Base-by-base conservation (phyloP, 2,888 invertebrate genomes). In the Drosophila percnosoma region DNA sequence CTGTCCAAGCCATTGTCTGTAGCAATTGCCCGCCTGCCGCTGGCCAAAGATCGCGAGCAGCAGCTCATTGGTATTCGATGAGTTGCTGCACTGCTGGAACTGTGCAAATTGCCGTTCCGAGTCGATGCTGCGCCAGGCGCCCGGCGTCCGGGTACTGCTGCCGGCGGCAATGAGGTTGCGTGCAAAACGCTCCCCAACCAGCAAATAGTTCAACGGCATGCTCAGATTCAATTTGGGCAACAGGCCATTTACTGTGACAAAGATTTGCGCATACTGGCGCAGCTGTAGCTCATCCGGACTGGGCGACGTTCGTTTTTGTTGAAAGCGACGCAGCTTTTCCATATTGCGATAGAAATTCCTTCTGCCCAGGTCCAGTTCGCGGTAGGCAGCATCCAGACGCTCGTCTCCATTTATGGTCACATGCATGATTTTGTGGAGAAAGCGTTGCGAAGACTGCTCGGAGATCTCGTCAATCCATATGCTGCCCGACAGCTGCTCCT, bases 381-480 rank as follows among this genome's bases (percentile, higher is more conserved):
- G 78, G 36, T 91, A 92, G 31, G 87, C 82, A 1, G 85, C 82
- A 65, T 92, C 87, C 15, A 92, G 61, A 4, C 83, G 87, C 11
- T 89, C 83, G 52, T 93, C 90, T 0, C 93, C 92, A 57, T 90
- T 91, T 0, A 92, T 69, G 6, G 90, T 90, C 15, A 87, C 67
- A 38, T 92, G 92, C 79, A 93, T 91, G 8, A 91, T 68, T 18
- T 90, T 85, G 2, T 89, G 87, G 13, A 91, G 75, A 52, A 91
- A 92, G 5, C 84, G 81, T 31, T 89, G 90, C 0, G 93, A 91
- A 40, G 90, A 88, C 59, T 91, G 87, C 53, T 84, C 80, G 0
- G 92, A 90, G 54, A 92, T 91, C 72, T 92, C 92, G 58, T 93
- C 93, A 49, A 92, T 90, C 93, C 93, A 92, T 0, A 83, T 45